Percentiles rank a stretch among this genome's conserved stretches.
Conservation (phyloP, 2,888 invertebrate genomes). For the Ophioninae sp. region DNA sequence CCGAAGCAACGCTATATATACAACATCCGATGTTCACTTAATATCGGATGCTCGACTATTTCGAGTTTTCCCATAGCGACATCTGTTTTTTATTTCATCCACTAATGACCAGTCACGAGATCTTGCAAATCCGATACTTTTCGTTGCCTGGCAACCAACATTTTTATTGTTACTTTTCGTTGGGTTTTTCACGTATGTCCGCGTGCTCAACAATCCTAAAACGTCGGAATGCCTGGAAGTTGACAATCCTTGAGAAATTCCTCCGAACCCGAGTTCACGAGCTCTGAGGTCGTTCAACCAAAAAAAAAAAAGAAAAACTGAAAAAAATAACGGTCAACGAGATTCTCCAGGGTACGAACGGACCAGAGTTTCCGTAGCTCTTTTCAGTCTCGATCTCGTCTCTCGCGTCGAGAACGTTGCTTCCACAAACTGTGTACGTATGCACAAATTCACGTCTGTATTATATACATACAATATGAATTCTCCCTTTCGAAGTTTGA, state of each 20-base stretch:
- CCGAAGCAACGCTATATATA: too few relatives aligned
- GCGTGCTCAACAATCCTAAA: background rate
- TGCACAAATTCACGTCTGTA: background rate
- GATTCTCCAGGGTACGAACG: conserved; percentile 77
- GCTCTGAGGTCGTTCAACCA: conserved; percentile 61
- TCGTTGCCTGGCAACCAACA: too few relatives aligned
- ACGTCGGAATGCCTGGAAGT: background rate
- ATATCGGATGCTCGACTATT: too few relatives aligned
- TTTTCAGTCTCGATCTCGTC: background rate
- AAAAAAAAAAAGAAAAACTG: conserved; percentile 64
- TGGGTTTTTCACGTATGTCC: background rate
- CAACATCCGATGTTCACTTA: too few relatives aligned
- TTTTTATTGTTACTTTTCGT: too few relatives aligned
- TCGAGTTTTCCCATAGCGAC: too few relatives aligned
- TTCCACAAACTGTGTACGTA: background rate
- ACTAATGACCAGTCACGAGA: too few relatives aligned
- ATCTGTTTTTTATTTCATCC: too few relatives aligned
- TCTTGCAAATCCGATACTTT: too few relatives aligned
- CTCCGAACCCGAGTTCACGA: background rate
- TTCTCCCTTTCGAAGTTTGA: background rate
- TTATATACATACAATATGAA: background rate
- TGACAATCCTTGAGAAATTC: conserved; percentile 1
- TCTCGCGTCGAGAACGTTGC: background rate
- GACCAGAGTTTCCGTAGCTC: conserved; percentile 66
- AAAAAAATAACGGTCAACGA: conserved; percentile 73